phyloP scores from a whole-genome alignment of 2,888 invertebrate species.

The Cryptophagus acutangulus region DNA sequence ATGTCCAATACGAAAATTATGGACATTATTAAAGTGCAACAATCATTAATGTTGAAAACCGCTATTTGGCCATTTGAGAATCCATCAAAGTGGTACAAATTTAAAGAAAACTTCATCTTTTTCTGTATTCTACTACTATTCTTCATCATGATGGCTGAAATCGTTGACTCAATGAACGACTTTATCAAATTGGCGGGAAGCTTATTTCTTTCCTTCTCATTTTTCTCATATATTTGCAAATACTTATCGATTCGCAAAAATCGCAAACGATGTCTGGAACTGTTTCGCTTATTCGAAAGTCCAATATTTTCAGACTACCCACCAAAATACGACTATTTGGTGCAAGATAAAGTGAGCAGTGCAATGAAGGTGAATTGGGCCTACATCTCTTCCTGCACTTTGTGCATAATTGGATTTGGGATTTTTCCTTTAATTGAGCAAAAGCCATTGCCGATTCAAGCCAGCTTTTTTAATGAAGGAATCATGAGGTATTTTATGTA shows the following conservation, averaged over 20 bases:
- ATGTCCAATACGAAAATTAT: too few species aligned
- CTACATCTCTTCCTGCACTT: not conserved
- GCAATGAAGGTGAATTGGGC: not conserved
- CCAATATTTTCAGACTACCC: not conserved
- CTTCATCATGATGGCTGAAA: not conserved
- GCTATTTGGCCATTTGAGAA: not conserved
- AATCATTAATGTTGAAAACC: not conserved
- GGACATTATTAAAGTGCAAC: not conserved
- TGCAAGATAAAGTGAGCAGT: not conserved
- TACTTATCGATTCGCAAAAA: not conserved
- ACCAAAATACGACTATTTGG: not conserved
- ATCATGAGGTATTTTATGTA: not conserved
- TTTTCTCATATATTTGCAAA: not conserved
- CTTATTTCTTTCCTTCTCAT: not conserved
- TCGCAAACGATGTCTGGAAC: not conserved
- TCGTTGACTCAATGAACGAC: not conserved
- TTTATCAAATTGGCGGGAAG: not conserved
- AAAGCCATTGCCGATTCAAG: not conserved
- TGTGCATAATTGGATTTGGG: not conserved
- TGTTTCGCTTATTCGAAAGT: not conserved
- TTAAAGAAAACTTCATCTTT: not conserved
- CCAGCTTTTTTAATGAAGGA: not conserved
- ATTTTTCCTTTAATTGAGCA: not conserved
- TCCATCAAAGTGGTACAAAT: not conserved
- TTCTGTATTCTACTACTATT: not conserved